Evolutionary conservation across 2,797 vertebrate species (phyloP), one percentile per base, ranked within the genome.

Genomic region (Alosa sapidissima): DNA sequence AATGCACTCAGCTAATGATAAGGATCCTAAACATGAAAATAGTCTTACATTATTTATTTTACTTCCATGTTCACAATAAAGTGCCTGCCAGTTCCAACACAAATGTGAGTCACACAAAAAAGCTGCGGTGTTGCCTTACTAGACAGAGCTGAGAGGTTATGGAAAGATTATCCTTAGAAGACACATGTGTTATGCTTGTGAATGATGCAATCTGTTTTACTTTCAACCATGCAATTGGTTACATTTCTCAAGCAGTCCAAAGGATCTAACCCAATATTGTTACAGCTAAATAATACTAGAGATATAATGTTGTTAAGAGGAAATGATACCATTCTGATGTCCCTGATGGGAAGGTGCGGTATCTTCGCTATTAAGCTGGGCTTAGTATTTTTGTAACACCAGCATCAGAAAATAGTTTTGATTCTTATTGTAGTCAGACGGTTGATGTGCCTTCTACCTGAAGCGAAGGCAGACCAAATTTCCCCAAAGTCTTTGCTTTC

Each of bases 1-100:
- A 84, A 87, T 68, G 82, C 81, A 84, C 60, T 72, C 41, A 41
- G 87, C 81, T 87, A 87, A 85, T 87, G 86, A 85, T 78, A 78
- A 78, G 19, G 72, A 78, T 78, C 72, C 72, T 78, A 47, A 78
- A 78, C 72, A 78, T 78, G 72, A 78, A 78, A 78, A 78, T 78
- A 78, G 72, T 47, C 36, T 45, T 78, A 78, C 36, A 78, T 78
- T 78, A 78, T 78, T 78, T 78, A 78, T 78, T 78, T 19, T 21
- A 21, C 65, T 16, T 78, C 72, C 41, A 47, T 78, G 72, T 21
- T 47, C 36, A 78, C 11, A 78, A 78, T 14, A 78, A 47, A 19
- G 41, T 78, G 72, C 16, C 72, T 78, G 41, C 36, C 72, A 47
- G 72, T 7, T 78, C 16, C 72, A 47, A 45, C 41, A 78, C 72